A percentile compares a stretch with the other conserved stretches of the same genome.
phyloP scores from a whole-genome alignment of 37 sponge, comb jelly and placozoan species.

The Ianthella basta region DNA sequence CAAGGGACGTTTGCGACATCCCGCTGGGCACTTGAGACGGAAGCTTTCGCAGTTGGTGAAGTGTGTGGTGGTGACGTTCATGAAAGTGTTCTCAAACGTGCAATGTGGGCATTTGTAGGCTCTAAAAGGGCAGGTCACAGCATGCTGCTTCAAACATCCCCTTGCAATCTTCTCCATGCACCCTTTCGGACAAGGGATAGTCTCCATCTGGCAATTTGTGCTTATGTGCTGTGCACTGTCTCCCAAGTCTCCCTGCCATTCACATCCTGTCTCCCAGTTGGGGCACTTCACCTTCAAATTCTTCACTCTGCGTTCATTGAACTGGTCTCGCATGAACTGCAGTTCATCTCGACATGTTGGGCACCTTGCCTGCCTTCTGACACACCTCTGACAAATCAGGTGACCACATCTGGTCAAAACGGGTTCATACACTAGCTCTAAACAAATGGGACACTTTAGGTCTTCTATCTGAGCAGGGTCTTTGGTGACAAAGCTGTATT shows the following conservation, averaged over 20 bases:
- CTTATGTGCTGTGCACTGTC: background rate
- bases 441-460: constrained; percentile 14
- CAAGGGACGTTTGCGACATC: no score
- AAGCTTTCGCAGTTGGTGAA: no score
- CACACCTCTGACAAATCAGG: background rate
- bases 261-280: constrained; percentile 21
- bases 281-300: constrained; percentile 26
- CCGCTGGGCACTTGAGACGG: no score
- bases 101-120: constrained; percentile 13
- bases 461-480: constrained; percentile 15
- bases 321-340: constrained; percentile 3
- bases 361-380: background rate
- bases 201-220: background rate
- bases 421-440: background rate
- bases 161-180: background rate
- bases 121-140: background rate
- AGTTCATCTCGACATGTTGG: background rate
- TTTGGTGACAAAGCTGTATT: background rate
- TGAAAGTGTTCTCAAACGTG: background rate
- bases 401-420: constrained; percentile 8
- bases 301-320: background rate
- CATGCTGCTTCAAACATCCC: background rate
- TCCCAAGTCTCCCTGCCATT: constrained; percentile 37
- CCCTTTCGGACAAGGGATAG: background rate
- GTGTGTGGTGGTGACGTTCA: background rate